These are phyloP conservation scores for Tupaia tana DNA, from an alignment of 2,113 vertebrate genomes.

Conservation along the genomic window DNA sequence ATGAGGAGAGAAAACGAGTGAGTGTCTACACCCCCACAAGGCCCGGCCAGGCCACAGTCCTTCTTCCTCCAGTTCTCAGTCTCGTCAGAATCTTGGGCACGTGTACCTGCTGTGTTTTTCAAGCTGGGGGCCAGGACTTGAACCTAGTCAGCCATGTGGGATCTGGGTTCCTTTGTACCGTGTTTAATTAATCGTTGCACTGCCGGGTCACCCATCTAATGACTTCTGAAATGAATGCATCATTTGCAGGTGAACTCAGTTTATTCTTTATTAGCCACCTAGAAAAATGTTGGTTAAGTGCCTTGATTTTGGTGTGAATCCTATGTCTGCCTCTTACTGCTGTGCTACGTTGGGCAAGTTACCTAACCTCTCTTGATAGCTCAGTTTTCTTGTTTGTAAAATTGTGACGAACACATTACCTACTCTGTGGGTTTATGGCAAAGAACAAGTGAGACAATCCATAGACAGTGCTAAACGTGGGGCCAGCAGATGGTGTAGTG, in stretches of 20 bases:
- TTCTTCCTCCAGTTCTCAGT: too few species aligned
- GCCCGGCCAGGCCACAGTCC: too few species aligned
- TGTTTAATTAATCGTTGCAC: too few species aligned
- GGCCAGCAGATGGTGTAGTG: too few species aligned
- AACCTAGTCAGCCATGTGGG: too few species aligned
- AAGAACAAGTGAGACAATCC: background rate
- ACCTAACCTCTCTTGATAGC: background rate
- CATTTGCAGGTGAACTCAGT: background rate
- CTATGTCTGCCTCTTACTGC: background rate
- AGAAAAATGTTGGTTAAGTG: background rate
- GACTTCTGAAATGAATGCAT: background rate
- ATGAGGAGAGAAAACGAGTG: too few species aligned
- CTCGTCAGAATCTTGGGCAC: too few species aligned
- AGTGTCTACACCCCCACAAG: too few species aligned
- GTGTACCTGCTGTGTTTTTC: too few species aligned
- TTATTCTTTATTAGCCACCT: conserved; percentile 4
- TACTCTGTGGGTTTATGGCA: background rate
- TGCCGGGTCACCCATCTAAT: background rate
- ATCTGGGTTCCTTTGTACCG: too few species aligned
- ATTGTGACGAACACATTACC: background rate
- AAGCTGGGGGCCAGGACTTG: too few species aligned
- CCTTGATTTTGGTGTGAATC: background rate
- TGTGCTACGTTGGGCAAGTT: background rate
- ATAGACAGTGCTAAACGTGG: background rate
- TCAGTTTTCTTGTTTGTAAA: background rate